phyloP scores from a whole-genome alignment of 2,113 vertebrate species.

The Trematocara zebra region DNA sequence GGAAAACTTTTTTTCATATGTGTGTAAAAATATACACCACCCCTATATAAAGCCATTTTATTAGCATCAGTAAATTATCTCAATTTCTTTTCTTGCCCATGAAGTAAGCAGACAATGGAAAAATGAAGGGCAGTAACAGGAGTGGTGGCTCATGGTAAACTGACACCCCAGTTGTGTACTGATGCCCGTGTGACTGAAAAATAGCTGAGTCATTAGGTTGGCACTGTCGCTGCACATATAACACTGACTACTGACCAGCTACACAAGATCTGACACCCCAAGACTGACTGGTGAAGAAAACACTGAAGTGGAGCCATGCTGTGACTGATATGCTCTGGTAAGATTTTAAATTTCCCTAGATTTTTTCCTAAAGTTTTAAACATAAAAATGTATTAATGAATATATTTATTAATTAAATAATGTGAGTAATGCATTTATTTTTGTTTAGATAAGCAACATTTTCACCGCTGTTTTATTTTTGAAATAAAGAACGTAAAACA shows the following conservation, averaged over 20 bases:
- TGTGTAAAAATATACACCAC: not conserved
- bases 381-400: not conserved
- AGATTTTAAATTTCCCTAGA: not conserved
- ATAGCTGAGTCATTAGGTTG: not conserved
- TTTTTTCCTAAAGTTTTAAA: not conserved
- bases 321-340: conserved; percentile 63
- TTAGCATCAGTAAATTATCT: not conserved
- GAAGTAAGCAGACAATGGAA: not conserved
- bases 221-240: not conserved
- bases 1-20: not conserved
- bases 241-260: not conserved
- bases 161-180: not conserved
- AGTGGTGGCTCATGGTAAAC: not conserved
- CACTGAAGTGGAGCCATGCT: conserved; percentile 16
- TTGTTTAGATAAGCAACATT: not conserved
- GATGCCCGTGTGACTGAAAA: not conserved
- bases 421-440: not conserved
- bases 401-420: not conserved
- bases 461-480: not conserved
- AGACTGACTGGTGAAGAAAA: not conserved
- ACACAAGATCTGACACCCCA: not conserved
- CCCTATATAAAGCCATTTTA: not conserved
- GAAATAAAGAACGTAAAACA: not conserved
- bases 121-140: not conserved
- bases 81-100: not conserved